Conservation (phyloP, 2,888 invertebrate species). For the Sarcophaga variegata region DNA sequence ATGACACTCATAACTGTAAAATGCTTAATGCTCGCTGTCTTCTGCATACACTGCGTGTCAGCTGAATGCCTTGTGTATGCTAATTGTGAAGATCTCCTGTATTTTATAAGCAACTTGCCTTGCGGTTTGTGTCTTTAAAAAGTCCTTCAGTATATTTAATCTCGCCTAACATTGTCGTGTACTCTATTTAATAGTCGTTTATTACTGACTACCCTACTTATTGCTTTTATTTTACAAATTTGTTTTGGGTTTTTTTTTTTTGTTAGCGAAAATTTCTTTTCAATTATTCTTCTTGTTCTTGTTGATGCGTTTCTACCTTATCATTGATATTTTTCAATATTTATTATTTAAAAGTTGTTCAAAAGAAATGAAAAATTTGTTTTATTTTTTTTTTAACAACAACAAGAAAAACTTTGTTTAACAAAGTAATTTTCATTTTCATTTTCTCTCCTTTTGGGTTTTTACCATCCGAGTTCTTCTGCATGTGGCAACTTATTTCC, state of each 20-base stretch:
- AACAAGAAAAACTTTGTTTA: neutral
- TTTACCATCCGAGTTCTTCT: neutral
- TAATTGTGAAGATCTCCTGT: no score
- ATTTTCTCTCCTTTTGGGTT: neutral
- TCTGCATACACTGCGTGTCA: no score
- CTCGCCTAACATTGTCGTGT: no score
- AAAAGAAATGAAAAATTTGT: neutral
- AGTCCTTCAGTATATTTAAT: no score
- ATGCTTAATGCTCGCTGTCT: no score
- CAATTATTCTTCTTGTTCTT: neutral
- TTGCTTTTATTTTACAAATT: neutral
- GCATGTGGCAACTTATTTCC: constrained; percentile 41
- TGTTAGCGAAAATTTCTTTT: neutral
- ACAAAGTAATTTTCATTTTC: constrained; percentile 14
- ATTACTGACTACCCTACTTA: no score
- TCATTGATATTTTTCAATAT: constrained; percentile 8
- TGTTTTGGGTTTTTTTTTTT: neutral
- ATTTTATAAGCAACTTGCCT: no score
- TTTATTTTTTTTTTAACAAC: neutral
- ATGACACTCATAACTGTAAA: no score
- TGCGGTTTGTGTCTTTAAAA: no score
- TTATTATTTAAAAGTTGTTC: constrained; percentile 10
- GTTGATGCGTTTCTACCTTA: neutral
- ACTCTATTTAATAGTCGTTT: no score
- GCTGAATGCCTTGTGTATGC: no score